Evolutionary conservation across 2,888 invertebrate genomes (phyloP).

Genomic region (Oscheius sp.): DNA sequence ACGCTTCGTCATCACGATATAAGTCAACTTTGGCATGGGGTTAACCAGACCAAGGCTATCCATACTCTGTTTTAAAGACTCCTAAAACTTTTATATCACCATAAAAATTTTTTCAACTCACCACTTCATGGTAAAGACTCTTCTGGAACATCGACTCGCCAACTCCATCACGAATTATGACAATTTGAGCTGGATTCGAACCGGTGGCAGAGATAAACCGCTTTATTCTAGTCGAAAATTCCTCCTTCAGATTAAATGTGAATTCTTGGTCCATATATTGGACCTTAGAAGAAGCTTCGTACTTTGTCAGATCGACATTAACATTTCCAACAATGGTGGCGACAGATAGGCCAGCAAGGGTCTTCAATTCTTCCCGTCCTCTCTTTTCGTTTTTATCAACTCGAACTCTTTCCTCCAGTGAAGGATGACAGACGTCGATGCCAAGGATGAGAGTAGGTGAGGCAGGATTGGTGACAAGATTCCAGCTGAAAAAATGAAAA

Average conservation of each 20-base stretch:
- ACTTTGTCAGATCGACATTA: conserved; percentile 55
- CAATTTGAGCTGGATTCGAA: conserved; percentile 27
- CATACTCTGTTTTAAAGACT: not conserved
- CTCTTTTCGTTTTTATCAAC: too few relatives aligned
- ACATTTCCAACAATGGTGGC: conserved; percentile 74
- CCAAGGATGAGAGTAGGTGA: conserved; percentile 81
- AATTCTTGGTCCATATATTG: conserved; percentile 1
- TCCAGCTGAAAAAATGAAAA: conserved; percentile 30
- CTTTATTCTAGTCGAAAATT: conserved; percentile 5
- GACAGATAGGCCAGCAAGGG: conserved; percentile 56
- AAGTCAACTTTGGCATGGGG: conserved; percentile 34
- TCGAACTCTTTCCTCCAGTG: conserved; percentile 79
- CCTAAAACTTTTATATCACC: not conserved
- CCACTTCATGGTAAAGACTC: conserved; percentile 34
- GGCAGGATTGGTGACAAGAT: conserved; percentile 36
- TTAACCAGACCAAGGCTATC: not conserved
- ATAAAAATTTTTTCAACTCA: not conserved
- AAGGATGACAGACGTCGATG: conserved; percentile 90
- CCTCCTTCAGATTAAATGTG: not conserved
- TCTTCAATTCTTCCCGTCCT: conserved; percentile 69
- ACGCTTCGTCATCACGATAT: conserved; percentile 37
- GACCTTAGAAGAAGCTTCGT: not conserved
- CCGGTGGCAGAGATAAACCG: conserved; percentile 9
- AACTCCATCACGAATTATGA: conserved; percentile 40
- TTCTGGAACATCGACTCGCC: conserved; percentile 35